Percentiles rank a stretch among this genome's conserved stretches.
These are phyloP conservation scores for Drosophila fuyamai DNA, from an alignment of 1,140 invertebrate species.

Conservation along the genomic window DNA sequence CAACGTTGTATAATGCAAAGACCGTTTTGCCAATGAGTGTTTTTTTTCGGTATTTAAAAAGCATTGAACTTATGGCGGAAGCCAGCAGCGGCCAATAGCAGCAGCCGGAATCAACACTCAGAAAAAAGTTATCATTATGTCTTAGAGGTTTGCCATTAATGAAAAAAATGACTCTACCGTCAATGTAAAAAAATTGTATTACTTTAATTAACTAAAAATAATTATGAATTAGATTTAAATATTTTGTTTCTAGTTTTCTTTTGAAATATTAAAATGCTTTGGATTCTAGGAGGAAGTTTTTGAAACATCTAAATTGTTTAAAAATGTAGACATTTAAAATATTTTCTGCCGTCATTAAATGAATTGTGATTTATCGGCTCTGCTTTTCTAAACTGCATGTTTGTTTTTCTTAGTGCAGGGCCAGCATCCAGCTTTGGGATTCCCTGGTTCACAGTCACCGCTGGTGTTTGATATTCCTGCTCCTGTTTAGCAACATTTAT, in stretches of 20 bases:
- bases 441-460: constrained; percentile 43
- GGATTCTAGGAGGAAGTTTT: too few species aligned
- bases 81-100: background rate
- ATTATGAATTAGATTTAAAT: too few species aligned
- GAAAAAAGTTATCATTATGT: background rate
- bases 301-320: too few species aligned
- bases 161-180: too few species aligned
- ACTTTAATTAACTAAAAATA: too few species aligned
- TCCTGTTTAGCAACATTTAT: constrained; percentile 79
- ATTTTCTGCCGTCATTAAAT: too few species aligned
- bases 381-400: background rate
- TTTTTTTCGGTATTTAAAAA: constrained; percentile 62
- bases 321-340: too few species aligned
- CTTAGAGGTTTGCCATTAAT: background rate
- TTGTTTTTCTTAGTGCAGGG: background rate
- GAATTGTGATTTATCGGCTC: too few species aligned
- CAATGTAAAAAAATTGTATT: too few species aligned
- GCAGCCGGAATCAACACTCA: background rate
- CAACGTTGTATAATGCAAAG: constrained; percentile 54
- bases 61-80: constrained; percentile 51
- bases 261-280: too few species aligned
- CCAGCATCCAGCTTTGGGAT: constrained; percentile 31
- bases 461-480: constrained; percentile 56
- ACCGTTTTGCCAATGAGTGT: constrained; percentile 44
- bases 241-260: too few species aligned